Base-by-base conservation (phyloP, 1,140 invertebrate genomes). In the Tetramorium alpestre region DNA sequence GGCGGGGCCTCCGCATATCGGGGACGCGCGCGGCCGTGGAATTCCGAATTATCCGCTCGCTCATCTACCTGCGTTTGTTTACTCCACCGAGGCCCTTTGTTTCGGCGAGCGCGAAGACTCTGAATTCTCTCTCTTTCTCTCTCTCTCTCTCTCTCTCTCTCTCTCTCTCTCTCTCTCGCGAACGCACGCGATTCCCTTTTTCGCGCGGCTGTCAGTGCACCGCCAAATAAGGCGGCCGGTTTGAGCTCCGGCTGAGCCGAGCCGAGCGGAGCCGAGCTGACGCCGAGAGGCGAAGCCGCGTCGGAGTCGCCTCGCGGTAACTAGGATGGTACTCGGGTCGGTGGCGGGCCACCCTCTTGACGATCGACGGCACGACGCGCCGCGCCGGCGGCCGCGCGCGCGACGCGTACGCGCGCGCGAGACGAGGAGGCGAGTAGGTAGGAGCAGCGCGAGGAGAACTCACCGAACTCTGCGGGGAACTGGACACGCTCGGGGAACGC, bases 401-500 rank as follows among this genome's bases (percentile, higher is more conserved):
- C 41, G 22, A 38, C 10, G 2, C 33, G 33, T 11, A 41, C 11
- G 28, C 18, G 25, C 60, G 25, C 76, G 28, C 28, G 47, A 1
- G 13, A 18, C 11, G 1, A 60, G 0, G 64, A 47, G 28, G 7
- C 28, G 28, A 33, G 33, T 33, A 38, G 25, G 22, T 13, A 56
- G 81, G 22, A 8, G 7, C 7, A 67, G 33, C 60, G 18, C 65
- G 16, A 76, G 44, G 18, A 58, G 8, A 84, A 96, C 95, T 96
- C 87, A 96, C 96, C 93, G 96, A 96, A 94, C 96, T 97, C 93
- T 96, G 96, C 58, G 96, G 96, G 88, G 96, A 97, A 94, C 96
- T 97, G 93, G 96, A 96, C 85, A 96, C 96, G 92, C 96, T 97
- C 85, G 97, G 97, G 85, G 97, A 97, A 88, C 97, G 96, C 92